Conservation (phyloP, 1,140 invertebrate species). For the Helicorthomorpha holstii region DNA sequence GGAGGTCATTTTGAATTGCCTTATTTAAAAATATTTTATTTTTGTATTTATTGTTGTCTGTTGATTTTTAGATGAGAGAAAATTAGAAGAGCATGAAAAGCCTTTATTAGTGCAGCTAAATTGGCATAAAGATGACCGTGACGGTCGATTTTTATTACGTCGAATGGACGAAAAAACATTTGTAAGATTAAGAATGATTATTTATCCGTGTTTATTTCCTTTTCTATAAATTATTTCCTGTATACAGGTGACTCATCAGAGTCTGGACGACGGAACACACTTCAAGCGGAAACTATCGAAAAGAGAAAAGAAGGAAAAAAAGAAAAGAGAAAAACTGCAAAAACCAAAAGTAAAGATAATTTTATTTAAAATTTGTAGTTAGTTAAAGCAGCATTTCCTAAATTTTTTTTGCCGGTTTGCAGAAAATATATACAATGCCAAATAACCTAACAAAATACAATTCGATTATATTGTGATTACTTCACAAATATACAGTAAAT, state of each 20-base stretch:
- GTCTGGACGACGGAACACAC: slow-evolving; percentile 41
- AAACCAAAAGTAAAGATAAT: slow-evolving; percentile 42
- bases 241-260: slow-evolving; percentile 34
- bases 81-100: slow-evolving; percentile 73
- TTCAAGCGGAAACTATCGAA: slow-evolving; percentile 90
- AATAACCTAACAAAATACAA: no score
- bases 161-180: slow-evolving; percentile 55
- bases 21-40: neutral
- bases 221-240: no score
- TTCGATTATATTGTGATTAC: no score
- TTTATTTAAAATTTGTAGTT: neutral
- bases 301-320: slow-evolving; percentile 93
- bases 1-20: slow-evolving; percentile 37
- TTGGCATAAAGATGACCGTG: slow-evolving; percentile 95
- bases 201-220: neutral
- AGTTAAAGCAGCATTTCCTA: no score
- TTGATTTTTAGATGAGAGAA: slow-evolving; percentile 57
- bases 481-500: no score
- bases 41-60: neutral
- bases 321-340: slow-evolving; percentile 89
- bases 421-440: no score
- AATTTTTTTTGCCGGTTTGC: no score
- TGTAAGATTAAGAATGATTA: slow-evolving; percentile 11
- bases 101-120: slow-evolving; percentile 95
- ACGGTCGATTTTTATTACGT: slow-evolving; percentile 87